Evolutionary conservation across 2,797 vertebrate genomes (phyloP).

Genomic region (Pangasius djambal): DNA sequence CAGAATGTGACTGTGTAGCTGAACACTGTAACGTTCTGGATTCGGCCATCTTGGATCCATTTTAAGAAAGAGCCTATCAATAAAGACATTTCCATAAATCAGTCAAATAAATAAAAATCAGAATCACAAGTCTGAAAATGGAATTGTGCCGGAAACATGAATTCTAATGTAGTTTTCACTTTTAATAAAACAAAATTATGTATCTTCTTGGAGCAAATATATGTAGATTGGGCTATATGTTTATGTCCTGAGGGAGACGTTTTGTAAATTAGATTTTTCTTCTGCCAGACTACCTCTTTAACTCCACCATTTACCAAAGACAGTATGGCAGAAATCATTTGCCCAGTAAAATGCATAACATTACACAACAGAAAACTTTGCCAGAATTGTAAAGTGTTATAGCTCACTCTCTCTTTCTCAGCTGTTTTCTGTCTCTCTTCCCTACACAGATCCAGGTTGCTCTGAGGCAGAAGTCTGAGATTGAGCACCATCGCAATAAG

Average conservation of each 20-base stretch:
- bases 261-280: neutral
- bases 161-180: neutral
- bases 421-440: slow-evolving; percentile 5
- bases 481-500: slow-evolving; percentile 98
- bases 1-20: neutral
- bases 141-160: neutral
- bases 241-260: neutral
- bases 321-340: neutral
- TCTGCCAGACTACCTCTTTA: neutral
- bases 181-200: neutral
- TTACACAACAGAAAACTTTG: neutral
- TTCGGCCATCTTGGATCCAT: neutral
- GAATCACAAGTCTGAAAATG: neutral
- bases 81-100: neutral
- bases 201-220: neutral
- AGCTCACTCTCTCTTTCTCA: neutral
- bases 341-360: neutral
- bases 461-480: slow-evolving; percentile 95
- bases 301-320: neutral
- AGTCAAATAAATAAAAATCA: neutral
- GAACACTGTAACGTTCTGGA: neutral
- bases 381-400: neutral
- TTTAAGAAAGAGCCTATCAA: neutral
- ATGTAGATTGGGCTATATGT: neutral
- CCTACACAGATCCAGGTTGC: slow-evolving; percentile 88